These are phyloP conservation scores for Xerus rutilus DNA, from an alignment of 2,797 vertebrate genomes.

Conservation along the genomic window DNA sequence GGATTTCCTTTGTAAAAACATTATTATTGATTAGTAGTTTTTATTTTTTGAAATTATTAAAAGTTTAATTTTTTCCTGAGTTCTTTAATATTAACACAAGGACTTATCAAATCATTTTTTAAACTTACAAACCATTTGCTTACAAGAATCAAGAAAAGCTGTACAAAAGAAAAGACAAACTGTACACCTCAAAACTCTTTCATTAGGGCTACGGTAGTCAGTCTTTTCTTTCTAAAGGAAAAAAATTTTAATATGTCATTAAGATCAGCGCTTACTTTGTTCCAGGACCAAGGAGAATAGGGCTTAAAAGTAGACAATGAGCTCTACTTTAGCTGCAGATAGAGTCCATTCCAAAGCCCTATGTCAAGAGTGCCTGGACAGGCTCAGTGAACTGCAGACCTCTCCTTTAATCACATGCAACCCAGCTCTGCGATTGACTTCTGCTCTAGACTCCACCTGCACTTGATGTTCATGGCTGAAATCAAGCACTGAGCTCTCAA, in stretches of 20 bases:
- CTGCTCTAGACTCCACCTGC: neutral
- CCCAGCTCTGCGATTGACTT: neutral
- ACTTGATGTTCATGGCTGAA: neutral
- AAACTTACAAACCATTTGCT: neutral
- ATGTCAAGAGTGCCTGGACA: neutral
- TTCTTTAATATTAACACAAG: neutral
- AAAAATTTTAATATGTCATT: neutral
- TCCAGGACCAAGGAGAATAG: neutral
- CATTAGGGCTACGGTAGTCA: neutral
- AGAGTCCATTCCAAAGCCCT: neutral
- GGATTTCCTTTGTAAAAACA: neutral
- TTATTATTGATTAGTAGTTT: neutral
- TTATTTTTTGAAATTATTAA: neutral
- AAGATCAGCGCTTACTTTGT: neutral
- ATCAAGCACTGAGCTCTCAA: neutral
- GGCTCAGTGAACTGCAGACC: neutral
- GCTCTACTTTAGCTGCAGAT: neutral
- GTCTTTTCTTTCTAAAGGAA: neutral
- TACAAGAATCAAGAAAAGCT: neutral
- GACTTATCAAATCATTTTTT: neutral
- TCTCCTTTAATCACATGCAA: neutral
- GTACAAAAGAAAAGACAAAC: neutral
- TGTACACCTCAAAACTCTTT: neutral
- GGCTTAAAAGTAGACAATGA: neutral
- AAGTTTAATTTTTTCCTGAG: neutral